Conservation (phyloP, 2,797 vertebrate species). For the Chrosomus eos region DNA sequence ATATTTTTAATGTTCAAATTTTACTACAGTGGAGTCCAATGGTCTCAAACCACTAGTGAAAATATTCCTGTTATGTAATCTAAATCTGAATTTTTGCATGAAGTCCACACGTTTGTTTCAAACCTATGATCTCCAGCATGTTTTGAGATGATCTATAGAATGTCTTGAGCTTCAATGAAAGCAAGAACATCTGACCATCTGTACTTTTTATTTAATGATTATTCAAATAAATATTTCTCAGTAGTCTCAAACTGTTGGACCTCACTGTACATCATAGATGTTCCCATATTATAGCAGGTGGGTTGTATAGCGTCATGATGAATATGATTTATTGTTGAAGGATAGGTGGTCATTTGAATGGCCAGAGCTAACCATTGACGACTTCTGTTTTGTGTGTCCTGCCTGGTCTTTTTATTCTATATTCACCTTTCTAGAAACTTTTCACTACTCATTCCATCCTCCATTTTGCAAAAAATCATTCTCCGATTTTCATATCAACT, state of each 20-base stretch:
- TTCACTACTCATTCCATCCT: background rate
- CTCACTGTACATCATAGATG: background rate
- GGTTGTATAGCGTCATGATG: background rate
- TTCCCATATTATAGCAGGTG: background rate
- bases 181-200: background rate
- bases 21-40: background rate
- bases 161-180: background rate
- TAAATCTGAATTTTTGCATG: background rate
- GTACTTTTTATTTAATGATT: background rate
- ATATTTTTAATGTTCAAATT: background rate
- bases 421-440: background rate
- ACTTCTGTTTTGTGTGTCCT: conserved; percentile 7
- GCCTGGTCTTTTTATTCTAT: background rate
- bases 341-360: background rate
- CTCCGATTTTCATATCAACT: background rate
- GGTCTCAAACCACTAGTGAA: background rate
- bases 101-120: background rate
- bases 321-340: background rate
- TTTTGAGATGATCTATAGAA: background rate
- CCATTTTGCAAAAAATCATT: conserved; percentile 25
- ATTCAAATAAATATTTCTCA: background rate
- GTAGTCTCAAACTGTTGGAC: background rate
- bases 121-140: background rate
- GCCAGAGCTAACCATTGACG: background rate
- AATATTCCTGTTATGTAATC: background rate